These are phyloP conservation scores for Nymphalis c-album DNA, from an alignment of 2,888 invertebrate species.

Conservation along the genomic window DNA sequence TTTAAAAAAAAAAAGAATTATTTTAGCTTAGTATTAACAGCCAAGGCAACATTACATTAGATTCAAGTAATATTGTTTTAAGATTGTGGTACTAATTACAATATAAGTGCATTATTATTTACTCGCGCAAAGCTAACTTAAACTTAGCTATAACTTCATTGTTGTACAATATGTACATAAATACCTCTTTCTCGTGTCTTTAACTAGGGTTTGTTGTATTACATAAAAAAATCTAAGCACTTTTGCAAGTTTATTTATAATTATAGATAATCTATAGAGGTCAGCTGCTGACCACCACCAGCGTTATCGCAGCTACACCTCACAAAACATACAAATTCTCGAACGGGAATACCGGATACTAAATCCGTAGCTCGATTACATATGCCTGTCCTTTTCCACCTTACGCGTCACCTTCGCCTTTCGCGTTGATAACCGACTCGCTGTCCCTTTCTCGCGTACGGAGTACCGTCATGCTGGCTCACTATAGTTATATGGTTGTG, in stretches of 20 bases:
- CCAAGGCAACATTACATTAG: too few species aligned
- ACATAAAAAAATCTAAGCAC: conserved; percentile 7
- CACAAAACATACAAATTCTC: conserved; percentile 61
- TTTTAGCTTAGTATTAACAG: too few species aligned
- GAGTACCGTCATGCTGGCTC: conserved; percentile 40
- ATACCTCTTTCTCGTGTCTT: background rate
- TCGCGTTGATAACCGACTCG: conserved; percentile 44
- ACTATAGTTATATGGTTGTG: conserved; percentile 42
- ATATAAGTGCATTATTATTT: too few species aligned
- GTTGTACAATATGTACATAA: too few species aligned
- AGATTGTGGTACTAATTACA: too few species aligned
- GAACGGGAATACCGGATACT: conserved; percentile 76
- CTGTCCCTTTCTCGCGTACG: conserved; percentile 52
- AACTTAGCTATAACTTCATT: too few species aligned
- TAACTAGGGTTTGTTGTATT: background rate
- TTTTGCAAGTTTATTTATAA: conserved; percentile 27
- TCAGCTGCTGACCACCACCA: conserved; percentile 59
- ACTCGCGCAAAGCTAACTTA: too few species aligned
- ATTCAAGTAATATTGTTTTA: too few species aligned
- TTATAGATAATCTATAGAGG: conserved; percentile 53
- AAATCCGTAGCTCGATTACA: conserved; percentile 46
- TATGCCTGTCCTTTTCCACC: conserved; percentile 54
- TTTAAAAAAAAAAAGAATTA: too few species aligned
- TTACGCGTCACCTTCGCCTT: conserved; percentile 29
- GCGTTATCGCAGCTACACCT: conserved; percentile 57